These are phyloP conservation scores for Lindbergichthys nudifrons DNA, from an alignment of 2,797 vertebrate genomes.

Conservation along the genomic window DNA sequence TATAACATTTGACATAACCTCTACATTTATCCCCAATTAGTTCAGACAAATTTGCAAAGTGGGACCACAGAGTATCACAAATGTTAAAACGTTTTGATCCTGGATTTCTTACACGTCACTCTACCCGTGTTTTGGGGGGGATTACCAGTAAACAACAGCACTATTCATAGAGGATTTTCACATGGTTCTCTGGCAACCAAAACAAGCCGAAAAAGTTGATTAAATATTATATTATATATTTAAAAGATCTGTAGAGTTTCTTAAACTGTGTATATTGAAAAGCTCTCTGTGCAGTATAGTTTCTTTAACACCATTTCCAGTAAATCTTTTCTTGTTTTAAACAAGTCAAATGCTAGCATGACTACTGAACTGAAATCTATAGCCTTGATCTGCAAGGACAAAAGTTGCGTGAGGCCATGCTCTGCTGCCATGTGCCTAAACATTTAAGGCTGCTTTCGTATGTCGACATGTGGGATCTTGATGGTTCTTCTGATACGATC, in stretches of 20 bases:
- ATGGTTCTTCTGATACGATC: constrained; percentile 43
- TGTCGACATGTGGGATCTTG: constrained; percentile 57
- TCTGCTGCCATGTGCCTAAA: constrained; percentile 59
- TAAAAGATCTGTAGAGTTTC: too few relatives aligned
- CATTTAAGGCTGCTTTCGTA: constrained; percentile 38
- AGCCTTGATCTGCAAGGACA: constrained; percentile 44
- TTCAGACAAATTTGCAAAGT: neutral
- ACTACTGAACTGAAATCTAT: constrained; percentile 40
- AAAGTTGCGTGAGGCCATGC: constrained; percentile 59
- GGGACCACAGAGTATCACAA: neutral
- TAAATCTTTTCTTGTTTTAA: constrained; percentile 14
- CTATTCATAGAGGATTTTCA: neutral
- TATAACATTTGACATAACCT: neutral
- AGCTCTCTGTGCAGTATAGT: neutral
- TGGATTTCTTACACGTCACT: neutral
- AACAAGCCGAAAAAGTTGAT: neutral
- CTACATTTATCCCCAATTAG: constrained; percentile 1
- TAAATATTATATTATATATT: too few relatives aligned
- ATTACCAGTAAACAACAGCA: neutral
- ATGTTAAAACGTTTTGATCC: neutral
- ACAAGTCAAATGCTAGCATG: constrained; percentile 24
- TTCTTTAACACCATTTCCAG: neutral
- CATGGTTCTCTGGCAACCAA: neutral
- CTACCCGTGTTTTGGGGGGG: neutral
- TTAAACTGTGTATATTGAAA: too few relatives aligned